phyloP scores from a whole-genome alignment of 2,797 vertebrate genomes.

The Serranus cabrilla region DNA sequence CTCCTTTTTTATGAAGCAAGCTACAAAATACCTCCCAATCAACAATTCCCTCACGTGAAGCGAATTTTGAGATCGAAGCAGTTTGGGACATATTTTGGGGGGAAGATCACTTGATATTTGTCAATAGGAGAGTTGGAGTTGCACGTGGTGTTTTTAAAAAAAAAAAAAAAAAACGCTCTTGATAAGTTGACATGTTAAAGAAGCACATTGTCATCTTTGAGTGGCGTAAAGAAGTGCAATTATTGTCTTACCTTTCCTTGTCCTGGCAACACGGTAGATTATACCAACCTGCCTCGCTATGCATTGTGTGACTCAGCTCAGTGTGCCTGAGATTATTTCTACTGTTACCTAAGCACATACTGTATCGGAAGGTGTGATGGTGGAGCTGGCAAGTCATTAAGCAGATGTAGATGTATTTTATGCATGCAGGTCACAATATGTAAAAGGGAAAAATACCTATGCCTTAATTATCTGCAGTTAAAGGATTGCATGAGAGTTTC shows the following conservation, averaged over 20 bases:
- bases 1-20: constrained; percentile 40
- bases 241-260: constrained; percentile 52
- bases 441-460: constrained; percentile 70
- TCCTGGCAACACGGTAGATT: constrained; percentile 47
- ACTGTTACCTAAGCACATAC: constrained; percentile 66
- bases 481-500: constrained; percentile 60
- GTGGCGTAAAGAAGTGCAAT: constrained; percentile 66
- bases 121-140: constrained; percentile 55
- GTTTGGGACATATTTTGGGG: constrained; percentile 53
- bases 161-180: constrained; percentile 38
- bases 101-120: constrained; percentile 65
- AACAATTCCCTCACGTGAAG: constrained; percentile 56
- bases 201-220: constrained; percentile 57
- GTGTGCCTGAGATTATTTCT: constrained; percentile 57
- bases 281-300: constrained; percentile 52
- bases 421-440: constrained; percentile 72
- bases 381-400: constrained; percentile 51
- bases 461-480: constrained; percentile 68
- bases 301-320: constrained; percentile 50
- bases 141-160: constrained; percentile 22
- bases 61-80: constrained; percentile 56
- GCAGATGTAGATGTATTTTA: constrained; percentile 60
- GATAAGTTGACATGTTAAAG: constrained; percentile 49
- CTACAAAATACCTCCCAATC: constrained; percentile 62
- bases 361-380: constrained; percentile 56